These are phyloP conservation scores for Rhyacophila evoluta DNA, from an alignment of 2,888 invertebrate species.

Conservation along the genomic window DNA sequence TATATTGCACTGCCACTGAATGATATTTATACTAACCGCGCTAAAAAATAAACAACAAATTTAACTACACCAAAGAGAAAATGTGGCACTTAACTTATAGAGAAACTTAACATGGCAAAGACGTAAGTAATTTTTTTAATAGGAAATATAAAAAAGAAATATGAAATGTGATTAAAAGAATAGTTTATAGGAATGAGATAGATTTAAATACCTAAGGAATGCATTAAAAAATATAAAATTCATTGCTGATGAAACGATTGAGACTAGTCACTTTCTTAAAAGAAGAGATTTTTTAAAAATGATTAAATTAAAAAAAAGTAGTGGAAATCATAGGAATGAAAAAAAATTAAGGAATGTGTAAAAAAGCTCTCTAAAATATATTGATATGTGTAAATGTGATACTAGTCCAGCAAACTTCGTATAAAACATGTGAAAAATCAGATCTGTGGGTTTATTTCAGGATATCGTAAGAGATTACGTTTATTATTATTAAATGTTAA, in stretches of 20 bases:
- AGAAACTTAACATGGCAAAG: neutral
- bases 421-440: too few species aligned
- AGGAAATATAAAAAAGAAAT: neutral
- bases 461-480: too few species aligned
- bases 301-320: neutral
- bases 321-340: neutral
- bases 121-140: neutral
- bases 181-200: neutral
- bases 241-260: neutral
- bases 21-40: neutral
- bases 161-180: neutral
- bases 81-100: neutral
- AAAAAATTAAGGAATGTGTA: neutral
- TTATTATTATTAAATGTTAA: too few species aligned
- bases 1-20: neutral
- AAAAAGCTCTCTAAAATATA: neutral
- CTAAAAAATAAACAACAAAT: neutral
- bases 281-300: neutral
- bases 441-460: too few species aligned
- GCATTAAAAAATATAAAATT: neutral
- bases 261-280: neutral
- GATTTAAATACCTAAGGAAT: slow-evolving; percentile 1
- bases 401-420: too few species aligned
- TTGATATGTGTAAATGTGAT: neutral
- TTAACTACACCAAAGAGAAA: neutral